phyloP scores from a whole-genome alignment of 1,140 invertebrate genomes.

The Physella acuta region DNA sequence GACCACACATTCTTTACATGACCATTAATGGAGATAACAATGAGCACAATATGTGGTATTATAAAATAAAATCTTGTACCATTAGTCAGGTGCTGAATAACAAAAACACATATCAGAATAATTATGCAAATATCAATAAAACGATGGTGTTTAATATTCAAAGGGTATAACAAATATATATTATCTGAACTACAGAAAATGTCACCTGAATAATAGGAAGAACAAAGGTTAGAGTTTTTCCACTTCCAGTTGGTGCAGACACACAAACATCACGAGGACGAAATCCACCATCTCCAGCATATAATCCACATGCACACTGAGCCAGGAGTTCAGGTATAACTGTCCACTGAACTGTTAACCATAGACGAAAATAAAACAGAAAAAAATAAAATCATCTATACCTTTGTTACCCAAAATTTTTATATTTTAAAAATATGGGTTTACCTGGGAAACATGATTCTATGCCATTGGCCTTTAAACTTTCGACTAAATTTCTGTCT shows the following conservation, averaged over 20 bases:
- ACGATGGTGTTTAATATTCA: no score
- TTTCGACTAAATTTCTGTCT: constrained; percentile 67
- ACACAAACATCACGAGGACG: constrained; percentile 87
- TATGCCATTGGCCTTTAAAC: constrained; percentile 74
- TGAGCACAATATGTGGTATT: no score
- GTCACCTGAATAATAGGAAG: constrained; percentile 82
- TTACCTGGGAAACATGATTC: constrained; percentile 73
- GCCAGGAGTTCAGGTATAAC: constrained; percentile 80
- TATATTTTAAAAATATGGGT: no score
- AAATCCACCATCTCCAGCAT: constrained; percentile 41
- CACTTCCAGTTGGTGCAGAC: constrained; percentile 95
- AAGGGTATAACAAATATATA: no score
- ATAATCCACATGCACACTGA: constrained; percentile 33
- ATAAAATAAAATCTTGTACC: no score
- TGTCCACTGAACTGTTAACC: constrained; percentile 77
- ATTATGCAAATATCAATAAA: no score
- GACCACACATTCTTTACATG: no score
- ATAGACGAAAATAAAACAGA: constrained; percentile 21
- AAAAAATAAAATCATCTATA: background rate
- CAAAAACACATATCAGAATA: no score
- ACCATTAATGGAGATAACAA: no score
- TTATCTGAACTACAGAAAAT: no score
- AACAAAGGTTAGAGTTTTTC: constrained; percentile 93
- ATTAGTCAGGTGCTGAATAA: no score
- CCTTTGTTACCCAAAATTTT: no score